Percentiles rank a stretch among this genome's conserved stretches.
phyloP scores from a whole-genome alignment of 2,113 vertebrate species.

The Corythornis madagascariensis region DNA sequence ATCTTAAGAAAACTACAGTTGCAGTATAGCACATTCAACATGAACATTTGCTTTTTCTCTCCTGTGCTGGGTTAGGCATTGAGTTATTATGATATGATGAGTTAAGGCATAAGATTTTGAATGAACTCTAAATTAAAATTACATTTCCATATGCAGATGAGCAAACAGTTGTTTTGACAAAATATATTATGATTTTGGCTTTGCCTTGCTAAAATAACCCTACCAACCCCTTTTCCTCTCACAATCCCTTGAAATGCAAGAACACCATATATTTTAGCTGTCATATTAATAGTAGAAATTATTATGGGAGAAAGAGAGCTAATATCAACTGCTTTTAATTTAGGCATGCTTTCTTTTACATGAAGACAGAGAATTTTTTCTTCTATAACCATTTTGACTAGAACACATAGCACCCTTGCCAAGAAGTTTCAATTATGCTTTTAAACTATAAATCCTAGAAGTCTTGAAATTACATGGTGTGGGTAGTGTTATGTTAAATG shows the following conservation, averaged over 20 bases:
- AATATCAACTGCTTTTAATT: conserved; percentile 66
- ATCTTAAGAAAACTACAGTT: background rate
- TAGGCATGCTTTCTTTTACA: conserved; percentile 28
- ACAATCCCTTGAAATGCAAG: conserved; percentile 21
- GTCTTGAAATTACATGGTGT: conserved; percentile 66
- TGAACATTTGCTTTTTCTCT: background rate
- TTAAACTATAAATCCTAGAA: conserved; percentile 68
- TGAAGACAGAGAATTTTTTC: conserved; percentile 27
- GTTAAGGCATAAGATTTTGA: background rate
- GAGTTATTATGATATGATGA: background rate
- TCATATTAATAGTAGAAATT: conserved; percentile 39
- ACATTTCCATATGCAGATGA: background rate
- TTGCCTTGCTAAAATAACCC: conserved; percentile 23
- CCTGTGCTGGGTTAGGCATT: background rate
- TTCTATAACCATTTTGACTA: conserved; percentile 52
- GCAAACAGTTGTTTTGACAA: conserved; percentile 39
- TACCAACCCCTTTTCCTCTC: conserved; percentile 18
- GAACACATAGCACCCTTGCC: conserved; percentile 33
- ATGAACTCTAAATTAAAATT: conserved; percentile 33
- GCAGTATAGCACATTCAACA: background rate
- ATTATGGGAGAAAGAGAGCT: conserved; percentile 45
- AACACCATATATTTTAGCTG: conserved; percentile 48
- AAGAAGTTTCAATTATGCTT: conserved; percentile 66
- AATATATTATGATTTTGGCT: conserved; percentile 16
- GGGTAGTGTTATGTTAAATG: conserved; percentile 64